Evolutionary conservation across 2,797 vertebrate genomes (phyloP), one percentile per base, ranked within the genome.

Genomic region (Diplodus sargus): DNA sequence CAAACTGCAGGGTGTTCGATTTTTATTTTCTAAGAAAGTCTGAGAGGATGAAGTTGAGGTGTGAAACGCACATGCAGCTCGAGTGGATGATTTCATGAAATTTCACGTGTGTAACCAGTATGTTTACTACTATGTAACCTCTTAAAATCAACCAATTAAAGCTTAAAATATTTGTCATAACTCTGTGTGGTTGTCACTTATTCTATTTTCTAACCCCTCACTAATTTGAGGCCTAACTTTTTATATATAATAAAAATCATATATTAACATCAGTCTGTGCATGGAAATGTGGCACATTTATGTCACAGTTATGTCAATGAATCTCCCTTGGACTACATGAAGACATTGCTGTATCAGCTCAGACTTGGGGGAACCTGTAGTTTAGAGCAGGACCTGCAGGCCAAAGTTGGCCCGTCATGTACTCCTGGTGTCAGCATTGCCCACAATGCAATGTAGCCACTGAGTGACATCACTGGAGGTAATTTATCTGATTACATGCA

Each of bases 91-190:
- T 88, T 92, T 83, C 74, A 88, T 91, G 77, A 85, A 81, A 87
- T 81, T 83, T 92, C 84, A 86, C 60, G 57, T 30, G 73, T 91
- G 89, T 95, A 95, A 91, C 87, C 87, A 85, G 76, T 90, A 92
- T 83, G 90, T 94, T 94, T 94, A 94, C 87, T 92, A 91, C 87
- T 85, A 94, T 94, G 87, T 94, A 93, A 94, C 90, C 87, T 87
- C 86, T 90, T 87, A 84, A 93, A 91, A 87, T 84, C 84, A 90
- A 90, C 79, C 61, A 87, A 95, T 92, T 93, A 95, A 95, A 95
- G 87, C 70, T 88, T 45, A 89, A 88, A 81, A 87, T 60, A 79
- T 93, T 95, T 95, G 76, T 92, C 70, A 93, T 85, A 92, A 76
- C 16, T n/a, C n/a, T 56, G 15, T 78, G 30, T 61, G 34, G 51